phyloP scores from a whole-genome alignment of 2,113 vertebrate species.

The Orthonyx spaldingii region DNA sequence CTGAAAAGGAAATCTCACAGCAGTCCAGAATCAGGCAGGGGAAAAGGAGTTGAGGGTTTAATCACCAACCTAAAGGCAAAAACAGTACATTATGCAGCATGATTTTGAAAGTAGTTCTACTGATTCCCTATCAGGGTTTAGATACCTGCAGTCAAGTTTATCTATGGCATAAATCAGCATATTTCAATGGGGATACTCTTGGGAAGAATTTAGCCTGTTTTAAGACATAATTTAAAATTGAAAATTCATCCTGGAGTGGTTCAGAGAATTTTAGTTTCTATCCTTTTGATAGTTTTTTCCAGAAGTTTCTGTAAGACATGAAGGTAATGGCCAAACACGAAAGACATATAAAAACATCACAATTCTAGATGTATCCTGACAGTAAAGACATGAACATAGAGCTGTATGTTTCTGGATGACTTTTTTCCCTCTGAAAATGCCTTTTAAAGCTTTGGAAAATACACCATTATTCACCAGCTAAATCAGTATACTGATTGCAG shows the following conservation, averaged over 20 bases:
- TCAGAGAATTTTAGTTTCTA: neutral
- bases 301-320: neutral
- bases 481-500: neutral
- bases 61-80: neutral
- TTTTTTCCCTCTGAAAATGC: neutral
- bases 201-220: neutral
- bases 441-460: neutral
- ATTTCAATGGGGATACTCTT: neutral
- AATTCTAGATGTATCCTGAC: neutral
- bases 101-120: neutral
- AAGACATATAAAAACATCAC: neutral
- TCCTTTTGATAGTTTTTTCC: neutral
- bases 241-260: neutral
- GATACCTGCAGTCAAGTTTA: neutral
- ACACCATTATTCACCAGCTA: neutral
- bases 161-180: neutral
- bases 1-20: neutral
- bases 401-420: neutral
- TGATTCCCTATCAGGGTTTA: neutral
- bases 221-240: neutral
- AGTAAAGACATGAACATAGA: accelerated
- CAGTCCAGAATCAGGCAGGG: neutral
- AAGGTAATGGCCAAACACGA: neutral
- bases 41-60: neutral
- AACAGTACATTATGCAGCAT: neutral